A percentile compares a stretch with the other conserved stretches of the same genome.
Conservation (phyloP, 2,113 vertebrate species). For the Triplophysa dalaica region DNA sequence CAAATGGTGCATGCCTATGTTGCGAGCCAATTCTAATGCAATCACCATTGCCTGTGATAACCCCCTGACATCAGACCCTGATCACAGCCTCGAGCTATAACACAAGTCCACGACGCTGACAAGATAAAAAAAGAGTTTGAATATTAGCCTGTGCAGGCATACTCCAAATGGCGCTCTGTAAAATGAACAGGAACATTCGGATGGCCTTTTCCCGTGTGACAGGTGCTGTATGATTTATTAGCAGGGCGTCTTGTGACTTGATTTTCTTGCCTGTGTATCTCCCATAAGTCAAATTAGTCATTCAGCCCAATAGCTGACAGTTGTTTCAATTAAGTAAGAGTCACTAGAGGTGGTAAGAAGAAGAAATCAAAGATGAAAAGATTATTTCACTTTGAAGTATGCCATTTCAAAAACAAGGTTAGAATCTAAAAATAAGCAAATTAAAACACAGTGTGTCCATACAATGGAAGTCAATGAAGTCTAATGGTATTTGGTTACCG, state of each 20-base stretch:
- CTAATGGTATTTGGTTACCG: no score
- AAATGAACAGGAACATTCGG: slow-evolving; percentile 32
- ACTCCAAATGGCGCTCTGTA: slow-evolving; percentile 19
- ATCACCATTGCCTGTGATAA: not conserved
- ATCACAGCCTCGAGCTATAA: slow-evolving; percentile 20
- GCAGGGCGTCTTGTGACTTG: not conserved
- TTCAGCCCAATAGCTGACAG: slow-evolving; percentile 5
- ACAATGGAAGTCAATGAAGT: no score
- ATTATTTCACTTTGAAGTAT: not conserved
- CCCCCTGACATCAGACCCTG: slow-evolving; percentile 24
- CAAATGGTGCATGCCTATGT: slow-evolving; percentile 16
- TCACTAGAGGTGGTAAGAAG: not conserved
- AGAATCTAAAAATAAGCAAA: no score
- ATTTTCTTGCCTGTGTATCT: not conserved
- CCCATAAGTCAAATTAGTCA: slow-evolving; percentile 4
- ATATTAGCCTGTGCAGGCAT: slow-evolving; percentile 1
- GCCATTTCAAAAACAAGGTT: not conserved
- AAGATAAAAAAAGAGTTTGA: not conserved
- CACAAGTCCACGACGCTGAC: not conserved
- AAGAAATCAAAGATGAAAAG: slow-evolving; percentile 15
- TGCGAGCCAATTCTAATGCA: not conserved
- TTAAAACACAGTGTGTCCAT: no score
- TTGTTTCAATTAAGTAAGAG: slow-evolving; percentile 32
- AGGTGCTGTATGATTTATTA: slow-evolving; percentile 40
- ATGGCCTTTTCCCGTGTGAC: slow-evolving; percentile 38